These are phyloP conservation scores for Natator depressus DNA, from an alignment of 2,113 vertebrate species.

Conservation along the genomic window DNA sequence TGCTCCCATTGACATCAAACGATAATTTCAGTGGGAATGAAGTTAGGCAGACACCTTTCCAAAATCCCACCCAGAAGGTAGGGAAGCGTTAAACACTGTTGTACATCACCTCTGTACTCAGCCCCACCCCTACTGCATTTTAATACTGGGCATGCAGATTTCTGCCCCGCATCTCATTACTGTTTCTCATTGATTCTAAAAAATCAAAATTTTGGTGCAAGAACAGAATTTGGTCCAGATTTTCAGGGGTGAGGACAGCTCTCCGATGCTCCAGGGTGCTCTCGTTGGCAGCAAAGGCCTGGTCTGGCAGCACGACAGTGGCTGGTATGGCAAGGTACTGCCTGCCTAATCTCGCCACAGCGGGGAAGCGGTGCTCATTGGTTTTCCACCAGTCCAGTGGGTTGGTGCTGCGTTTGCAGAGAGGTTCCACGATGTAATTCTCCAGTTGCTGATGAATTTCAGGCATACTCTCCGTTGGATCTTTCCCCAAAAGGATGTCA, in stretches of 20 bases:
- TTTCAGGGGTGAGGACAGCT: conserved; percentile 56
- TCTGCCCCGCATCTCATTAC: neutral
- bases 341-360: conserved; percentile 68
- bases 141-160: neutral
- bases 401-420: conserved; percentile 75
- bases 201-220: conserved; percentile 76
- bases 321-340: conserved; percentile 75
- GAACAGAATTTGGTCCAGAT: conserved; percentile 75
- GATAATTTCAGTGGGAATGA: neutral
- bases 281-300: conserved; percentile 53
- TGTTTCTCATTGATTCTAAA: conserved; percentile 17
- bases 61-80: accelerated
- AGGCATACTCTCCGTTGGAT: conserved; percentile 72
- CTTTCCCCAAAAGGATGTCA: conserved; percentile 77
- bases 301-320: conserved; percentile 53
- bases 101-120: accelerated
- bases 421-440: conserved; percentile 76
- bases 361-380: conserved; percentile 76
- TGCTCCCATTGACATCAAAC: neutral
- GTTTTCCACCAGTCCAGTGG: conserved; percentile 76
- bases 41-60: neutral
- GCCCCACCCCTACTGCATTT: neutral
- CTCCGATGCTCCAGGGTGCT: conserved; percentile 55
- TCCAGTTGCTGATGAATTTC: conserved; percentile 79
- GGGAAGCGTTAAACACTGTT: accelerated